Conservation (phyloP, 2,888 invertebrate genomes). For the Pterostichus niger region DNA sequence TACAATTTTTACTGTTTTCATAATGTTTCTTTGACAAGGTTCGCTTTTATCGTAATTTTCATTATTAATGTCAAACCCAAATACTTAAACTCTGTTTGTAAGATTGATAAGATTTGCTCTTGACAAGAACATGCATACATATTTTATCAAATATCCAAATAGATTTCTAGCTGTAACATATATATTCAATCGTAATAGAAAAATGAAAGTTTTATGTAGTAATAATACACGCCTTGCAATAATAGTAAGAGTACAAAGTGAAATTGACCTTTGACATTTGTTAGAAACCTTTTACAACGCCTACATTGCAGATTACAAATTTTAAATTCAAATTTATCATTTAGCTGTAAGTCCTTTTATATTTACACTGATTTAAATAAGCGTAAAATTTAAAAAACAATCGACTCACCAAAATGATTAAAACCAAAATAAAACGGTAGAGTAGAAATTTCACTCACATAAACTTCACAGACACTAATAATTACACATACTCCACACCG, state of each 20-base stretch:
- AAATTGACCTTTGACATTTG: constrained; percentile 50
- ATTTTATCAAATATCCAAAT: no score
- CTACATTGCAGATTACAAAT: background rate
- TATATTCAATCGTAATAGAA: no score
- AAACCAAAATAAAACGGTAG: background rate
- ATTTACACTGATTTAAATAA: background rate
- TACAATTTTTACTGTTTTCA: no score
- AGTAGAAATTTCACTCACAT: constrained; percentile 1
- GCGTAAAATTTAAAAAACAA: background rate
- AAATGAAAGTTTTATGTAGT: background rate
- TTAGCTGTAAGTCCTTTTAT: background rate
- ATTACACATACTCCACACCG: constrained; percentile 14
- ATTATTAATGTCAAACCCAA: no score
- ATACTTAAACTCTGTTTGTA: no score
- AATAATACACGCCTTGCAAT: background rate
- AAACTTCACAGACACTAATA: background rate
- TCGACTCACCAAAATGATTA: background rate
- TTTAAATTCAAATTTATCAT: constrained; percentile 7
- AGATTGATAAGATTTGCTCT: no score
- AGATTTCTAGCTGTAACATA: no score
- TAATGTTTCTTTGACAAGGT: no score
- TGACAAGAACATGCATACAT: no score
- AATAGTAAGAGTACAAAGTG: constrained; percentile 9
- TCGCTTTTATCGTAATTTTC: no score
- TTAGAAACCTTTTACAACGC: constrained; percentile 12